phyloP scores from a whole-genome alignment of 2,113 vertebrate species.

The Numenius arquata region DNA sequence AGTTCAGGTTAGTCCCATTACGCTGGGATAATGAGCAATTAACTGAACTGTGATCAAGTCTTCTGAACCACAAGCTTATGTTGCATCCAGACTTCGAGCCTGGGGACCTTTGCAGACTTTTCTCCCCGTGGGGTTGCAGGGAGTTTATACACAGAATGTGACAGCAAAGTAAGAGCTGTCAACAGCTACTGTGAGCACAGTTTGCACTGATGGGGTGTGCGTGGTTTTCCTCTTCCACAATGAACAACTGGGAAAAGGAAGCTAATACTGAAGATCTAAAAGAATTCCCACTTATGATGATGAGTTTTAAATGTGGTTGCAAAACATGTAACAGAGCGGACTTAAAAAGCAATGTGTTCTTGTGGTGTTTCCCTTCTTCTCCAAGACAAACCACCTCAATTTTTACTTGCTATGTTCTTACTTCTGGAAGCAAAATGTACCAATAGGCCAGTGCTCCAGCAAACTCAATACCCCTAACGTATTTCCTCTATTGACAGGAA shows the following conservation, averaged over 20 bases:
- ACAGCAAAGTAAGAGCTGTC: background rate
- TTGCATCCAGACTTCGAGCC: background rate
- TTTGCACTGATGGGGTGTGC: accelerated
- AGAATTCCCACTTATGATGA: background rate
- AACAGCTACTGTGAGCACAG: background rate
- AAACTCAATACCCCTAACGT: background rate
- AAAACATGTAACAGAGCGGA: background rate
- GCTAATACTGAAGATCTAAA: background rate
- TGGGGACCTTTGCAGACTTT: background rate
- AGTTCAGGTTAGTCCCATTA: background rate
- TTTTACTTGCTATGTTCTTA: background rate
- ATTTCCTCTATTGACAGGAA: background rate
- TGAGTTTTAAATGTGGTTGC: background rate
- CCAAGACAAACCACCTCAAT: background rate
- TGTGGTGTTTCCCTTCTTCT: background rate
- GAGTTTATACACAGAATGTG: background rate
- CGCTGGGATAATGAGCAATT: background rate
- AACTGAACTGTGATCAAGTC: background rate
- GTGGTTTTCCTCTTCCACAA: background rate
- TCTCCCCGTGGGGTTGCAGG: background rate
- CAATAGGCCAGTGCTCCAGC: background rate
- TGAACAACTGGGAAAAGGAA: background rate
- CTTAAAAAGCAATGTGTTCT: background rate
- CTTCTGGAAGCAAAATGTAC: background rate
- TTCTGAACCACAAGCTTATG: accelerated